phyloP scores from a whole-genome alignment of 2,797 vertebrate species.

The Monodelphis domestica region DNA sequence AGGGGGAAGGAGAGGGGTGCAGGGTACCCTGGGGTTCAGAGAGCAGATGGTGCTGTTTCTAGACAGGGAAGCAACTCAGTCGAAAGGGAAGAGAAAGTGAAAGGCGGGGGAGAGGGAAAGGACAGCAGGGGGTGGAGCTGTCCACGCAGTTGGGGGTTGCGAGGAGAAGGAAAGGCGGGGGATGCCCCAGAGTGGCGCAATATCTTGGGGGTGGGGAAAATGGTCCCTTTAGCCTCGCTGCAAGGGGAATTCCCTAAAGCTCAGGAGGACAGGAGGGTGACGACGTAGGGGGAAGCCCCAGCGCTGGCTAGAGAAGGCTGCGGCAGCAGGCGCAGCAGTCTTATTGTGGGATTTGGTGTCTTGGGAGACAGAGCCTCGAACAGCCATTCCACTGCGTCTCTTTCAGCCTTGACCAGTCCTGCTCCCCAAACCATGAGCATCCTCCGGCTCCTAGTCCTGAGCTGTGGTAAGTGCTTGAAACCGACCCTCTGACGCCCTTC shows the following conservation, averaged over 20 bases:
- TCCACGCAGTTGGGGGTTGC: neutral
- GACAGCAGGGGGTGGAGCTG: neutral
- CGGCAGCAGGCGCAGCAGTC: constrained; percentile 32
- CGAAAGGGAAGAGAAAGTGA: neutral
- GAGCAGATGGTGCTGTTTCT: neutral
- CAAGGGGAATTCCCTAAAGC: constrained; percentile 65
- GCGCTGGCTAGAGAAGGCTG: neutral
- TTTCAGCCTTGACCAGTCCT: constrained; percentile 13
- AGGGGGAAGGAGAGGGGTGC: neutral
- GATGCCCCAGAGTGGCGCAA: neutral
- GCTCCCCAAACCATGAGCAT: constrained; percentile 64
- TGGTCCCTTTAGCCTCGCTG: neutral
- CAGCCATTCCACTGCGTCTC: constrained; percentile 63
- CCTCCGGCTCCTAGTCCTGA: constrained; percentile 75
- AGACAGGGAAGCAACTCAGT: neutral
- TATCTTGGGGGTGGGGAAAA: neutral
- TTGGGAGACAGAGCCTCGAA: neutral
- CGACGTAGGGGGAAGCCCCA: neutral
- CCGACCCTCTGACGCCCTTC: neutral
- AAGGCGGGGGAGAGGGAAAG: neutral
- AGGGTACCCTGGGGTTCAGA: neutral
- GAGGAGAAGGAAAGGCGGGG: neutral
- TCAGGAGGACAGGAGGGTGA: constrained; percentile 41
- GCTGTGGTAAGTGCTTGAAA: constrained; percentile 78
- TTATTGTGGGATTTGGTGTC: constrained; percentile 39